phyloP scores from a whole-genome alignment of 2,888 invertebrate species.

The Imbricaverruca yamaguchii region DNA sequence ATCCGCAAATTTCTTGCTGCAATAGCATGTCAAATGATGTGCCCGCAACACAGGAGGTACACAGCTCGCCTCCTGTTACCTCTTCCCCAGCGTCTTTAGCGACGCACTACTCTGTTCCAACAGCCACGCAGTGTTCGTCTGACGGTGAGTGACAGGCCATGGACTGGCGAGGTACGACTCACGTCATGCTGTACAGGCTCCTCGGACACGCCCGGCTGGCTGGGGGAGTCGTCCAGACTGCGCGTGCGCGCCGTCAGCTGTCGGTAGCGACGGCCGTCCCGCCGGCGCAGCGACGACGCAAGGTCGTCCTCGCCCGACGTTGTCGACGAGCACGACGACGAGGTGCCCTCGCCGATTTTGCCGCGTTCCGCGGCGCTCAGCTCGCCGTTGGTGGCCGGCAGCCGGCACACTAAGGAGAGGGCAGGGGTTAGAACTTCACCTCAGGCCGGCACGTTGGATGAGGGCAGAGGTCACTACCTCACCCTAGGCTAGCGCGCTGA shows the following conservation, averaged over 20 bases:
- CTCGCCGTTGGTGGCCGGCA: conserved; percentile 28
- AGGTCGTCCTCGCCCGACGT: conserved; percentile 48
- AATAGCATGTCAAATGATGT: no score
- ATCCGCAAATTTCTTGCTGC: no score
- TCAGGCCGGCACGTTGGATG: no score
- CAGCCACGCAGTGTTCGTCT: no score
- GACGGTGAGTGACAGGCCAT: no score
- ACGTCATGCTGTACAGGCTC: not conserved
- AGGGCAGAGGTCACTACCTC: no score
- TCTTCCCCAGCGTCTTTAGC: no score
- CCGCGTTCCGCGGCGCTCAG: conserved; percentile 45
- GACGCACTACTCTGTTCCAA: no score
- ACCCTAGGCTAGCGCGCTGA: no score
- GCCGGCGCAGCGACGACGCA: conserved; percentile 32
- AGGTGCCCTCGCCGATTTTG: conserved; percentile 44
- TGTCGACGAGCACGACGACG: conserved; percentile 47
- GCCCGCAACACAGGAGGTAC: no score
- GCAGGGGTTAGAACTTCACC: no score
- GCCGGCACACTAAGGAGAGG: not conserved
- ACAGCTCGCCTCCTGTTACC: no score
- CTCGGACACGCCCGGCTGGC: conserved; percentile 15
- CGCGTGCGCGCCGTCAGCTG: conserved; percentile 30
- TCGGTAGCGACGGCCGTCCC: conserved; percentile 32
- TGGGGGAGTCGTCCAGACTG: conserved; percentile 28
- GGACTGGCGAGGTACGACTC: conserved; percentile 20